Evolutionary conservation across 2,888 invertebrate genomes (phyloP).

Genomic region (Notodonta ziczac): DNA sequence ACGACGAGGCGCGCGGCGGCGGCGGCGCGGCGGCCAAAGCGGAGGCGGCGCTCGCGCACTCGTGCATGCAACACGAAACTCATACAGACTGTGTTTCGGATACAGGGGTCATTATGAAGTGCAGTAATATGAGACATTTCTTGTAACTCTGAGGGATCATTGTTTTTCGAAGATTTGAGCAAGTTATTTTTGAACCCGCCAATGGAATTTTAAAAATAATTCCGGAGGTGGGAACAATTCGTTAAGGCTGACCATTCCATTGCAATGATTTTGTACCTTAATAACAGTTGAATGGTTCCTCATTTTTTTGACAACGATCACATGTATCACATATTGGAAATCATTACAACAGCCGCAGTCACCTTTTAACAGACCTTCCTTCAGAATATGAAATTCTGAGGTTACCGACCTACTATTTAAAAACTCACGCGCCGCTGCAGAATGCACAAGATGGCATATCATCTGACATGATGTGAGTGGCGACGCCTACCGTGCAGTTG

Average conservation of each 20-base stretch:
- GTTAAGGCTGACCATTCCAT: too few species aligned
- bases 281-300: too few species aligned
- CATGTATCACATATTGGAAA: too few species aligned
- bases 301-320: too few species aligned
- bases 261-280: too few species aligned
- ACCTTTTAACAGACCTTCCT: background rate
- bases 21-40: constrained; percentile 32
- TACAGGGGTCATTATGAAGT: constrained; percentile 31
- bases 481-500: constrained; percentile 5
- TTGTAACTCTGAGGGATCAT: constrained; percentile 27
- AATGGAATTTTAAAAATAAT: too few species aligned
- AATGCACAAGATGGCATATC: constrained; percentile 2
- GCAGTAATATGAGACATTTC: constrained; percentile 32
- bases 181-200: background rate
- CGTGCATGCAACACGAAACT: constrained; percentile 36
- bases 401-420: too few species aligned
- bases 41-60: constrained; percentile 34
- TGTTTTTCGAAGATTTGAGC: constrained; percentile 22
- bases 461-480: background rate
- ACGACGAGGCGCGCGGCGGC: constrained; percentile 29
- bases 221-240: too few species aligned
- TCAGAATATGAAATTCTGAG: too few species aligned
- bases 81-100: constrained; percentile 14
- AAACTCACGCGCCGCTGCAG: background rate
- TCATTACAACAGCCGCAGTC: too few species aligned